Evolutionary conservation across 2,888 invertebrate species (phyloP).

Genomic region (Ophion ventricosus): DNA sequence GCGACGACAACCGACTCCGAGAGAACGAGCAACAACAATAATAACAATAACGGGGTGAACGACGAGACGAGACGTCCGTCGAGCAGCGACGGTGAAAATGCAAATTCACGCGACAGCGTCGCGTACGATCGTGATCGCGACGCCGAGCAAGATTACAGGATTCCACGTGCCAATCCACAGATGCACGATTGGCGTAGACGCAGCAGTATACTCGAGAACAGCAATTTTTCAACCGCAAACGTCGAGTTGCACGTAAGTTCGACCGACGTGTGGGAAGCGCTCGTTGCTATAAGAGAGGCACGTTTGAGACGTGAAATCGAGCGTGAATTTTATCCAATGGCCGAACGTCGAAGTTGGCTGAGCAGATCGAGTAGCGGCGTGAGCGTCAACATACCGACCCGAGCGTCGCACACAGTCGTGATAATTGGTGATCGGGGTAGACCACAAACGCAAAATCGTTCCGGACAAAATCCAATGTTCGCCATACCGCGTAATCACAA

Average conservation of each 20-base stretch:
- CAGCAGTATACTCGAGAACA: conserved; percentile 74
- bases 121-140: conserved; percentile 70
- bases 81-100: conserved; percentile 59
- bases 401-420: conserved; percentile 80
- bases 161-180: conserved; percentile 69
- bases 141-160: conserved; percentile 69
- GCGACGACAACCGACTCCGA: conserved; percentile 45
- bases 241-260: conserved; percentile 82
- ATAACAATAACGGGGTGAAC: conserved; percentile 56
- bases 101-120: conserved; percentile 64
- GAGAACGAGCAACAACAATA: conserved; percentile 50
- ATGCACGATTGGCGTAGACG: conserved; percentile 72
- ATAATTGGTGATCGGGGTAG: conserved; percentile 79
- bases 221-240: conserved; percentile 77
- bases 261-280: conserved; percentile 88
- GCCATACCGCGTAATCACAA: conserved; percentile 82
- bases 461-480: conserved; percentile 77
- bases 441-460: conserved; percentile 75
- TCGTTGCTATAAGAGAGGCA: conserved; percentile 87
- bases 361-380: conserved; percentile 74
- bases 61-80: conserved; percentile 60
- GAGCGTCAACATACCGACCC: conserved; percentile 74
- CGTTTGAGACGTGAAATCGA: conserved; percentile 85
- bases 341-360: conserved; percentile 71
- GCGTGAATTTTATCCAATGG: conserved; percentile 74